Evolutionary conservation across 92 coral and sea anemone species (phyloP).

Genomic region (Micromussa lordhowensis): DNA sequence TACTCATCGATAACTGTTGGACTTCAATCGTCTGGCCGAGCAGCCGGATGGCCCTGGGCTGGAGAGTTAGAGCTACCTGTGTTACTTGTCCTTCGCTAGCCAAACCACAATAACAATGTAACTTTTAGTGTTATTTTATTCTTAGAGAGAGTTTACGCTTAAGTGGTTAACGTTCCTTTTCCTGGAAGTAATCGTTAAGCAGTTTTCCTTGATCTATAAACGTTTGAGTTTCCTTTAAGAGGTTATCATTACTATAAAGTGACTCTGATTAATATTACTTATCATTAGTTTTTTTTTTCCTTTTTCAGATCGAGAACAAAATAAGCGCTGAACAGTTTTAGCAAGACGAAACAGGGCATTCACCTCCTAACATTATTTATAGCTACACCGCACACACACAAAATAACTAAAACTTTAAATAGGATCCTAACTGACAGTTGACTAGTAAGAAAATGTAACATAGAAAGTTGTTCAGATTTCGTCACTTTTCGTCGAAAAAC

Average conservation of each 20-base stretch:
- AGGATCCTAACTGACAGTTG: too few relatives aligned
- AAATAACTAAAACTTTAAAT: background rate
- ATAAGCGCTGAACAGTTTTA: background rate
- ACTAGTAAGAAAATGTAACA: background rate
- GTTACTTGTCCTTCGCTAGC: background rate
- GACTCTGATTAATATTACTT: too few relatives aligned
- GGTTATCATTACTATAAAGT: too few relatives aligned
- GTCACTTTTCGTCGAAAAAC: slow-evolving; percentile 29
- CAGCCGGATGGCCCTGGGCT: background rate
- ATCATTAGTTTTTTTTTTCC: background rate
- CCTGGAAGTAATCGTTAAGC: background rate
- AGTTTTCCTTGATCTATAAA: background rate
- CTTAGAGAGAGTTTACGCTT: background rate
- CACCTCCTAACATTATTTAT: background rate
- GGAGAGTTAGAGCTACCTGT: background rate
- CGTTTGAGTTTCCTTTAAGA: background rate
- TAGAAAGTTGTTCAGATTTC: background rate
- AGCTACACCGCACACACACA: background rate
- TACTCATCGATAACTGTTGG: background rate
- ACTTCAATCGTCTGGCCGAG: background rate
- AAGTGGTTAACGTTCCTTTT: background rate
- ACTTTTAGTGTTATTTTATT: background rate
- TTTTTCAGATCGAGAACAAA: background rate
- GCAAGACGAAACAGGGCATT: background rate
- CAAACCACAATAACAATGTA: background rate